Evolutionary conservation across 2,113 vertebrate genomes (phyloP).

Genomic region (Planiliza haematocheilus): DNA sequence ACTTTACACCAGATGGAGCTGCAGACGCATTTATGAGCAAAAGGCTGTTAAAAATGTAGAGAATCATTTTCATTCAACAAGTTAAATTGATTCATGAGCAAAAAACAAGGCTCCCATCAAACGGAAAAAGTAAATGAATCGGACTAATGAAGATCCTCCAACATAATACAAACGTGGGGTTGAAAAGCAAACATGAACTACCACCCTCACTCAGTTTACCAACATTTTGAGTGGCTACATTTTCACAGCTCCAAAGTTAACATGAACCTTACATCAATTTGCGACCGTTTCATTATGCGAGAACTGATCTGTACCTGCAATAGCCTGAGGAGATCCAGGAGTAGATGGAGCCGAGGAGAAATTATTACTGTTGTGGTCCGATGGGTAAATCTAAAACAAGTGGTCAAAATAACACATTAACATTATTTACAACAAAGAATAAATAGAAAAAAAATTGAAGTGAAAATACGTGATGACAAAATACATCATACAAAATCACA

Average conservation of each 20-base stretch:
- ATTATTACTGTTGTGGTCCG: constrained; percentile 98
- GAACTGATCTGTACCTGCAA: constrained; percentile 86
- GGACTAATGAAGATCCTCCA: constrained; percentile 19
- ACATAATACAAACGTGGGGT: constrained; percentile 32
- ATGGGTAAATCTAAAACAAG: constrained; percentile 93
- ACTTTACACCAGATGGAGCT: constrained; percentile 78
- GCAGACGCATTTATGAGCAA: constrained; percentile 38
- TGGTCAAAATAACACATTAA: background rate
- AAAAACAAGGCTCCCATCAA: constrained; percentile 51
- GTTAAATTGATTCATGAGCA: constrained; percentile 24
- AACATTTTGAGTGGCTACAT: constrained; percentile 12
- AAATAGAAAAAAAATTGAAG: background rate
- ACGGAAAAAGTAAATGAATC: constrained; percentile 37
- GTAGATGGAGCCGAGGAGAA: constrained; percentile 96
- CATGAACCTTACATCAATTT: background rate
- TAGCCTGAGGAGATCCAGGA: constrained; percentile 95
- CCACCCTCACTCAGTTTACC: constrained; percentile 40
- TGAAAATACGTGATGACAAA: no score
- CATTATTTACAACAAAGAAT: background rate
- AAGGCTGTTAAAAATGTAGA: constrained; percentile 23
- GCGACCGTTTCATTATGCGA: background rate
- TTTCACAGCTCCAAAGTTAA: background rate
- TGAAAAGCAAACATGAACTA: constrained; percentile 13
- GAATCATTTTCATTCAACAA: constrained; percentile 34
- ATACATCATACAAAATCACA: no score